Conservation (phyloP, 2,888 invertebrate genomes). For the Hetaerina titia region DNA sequence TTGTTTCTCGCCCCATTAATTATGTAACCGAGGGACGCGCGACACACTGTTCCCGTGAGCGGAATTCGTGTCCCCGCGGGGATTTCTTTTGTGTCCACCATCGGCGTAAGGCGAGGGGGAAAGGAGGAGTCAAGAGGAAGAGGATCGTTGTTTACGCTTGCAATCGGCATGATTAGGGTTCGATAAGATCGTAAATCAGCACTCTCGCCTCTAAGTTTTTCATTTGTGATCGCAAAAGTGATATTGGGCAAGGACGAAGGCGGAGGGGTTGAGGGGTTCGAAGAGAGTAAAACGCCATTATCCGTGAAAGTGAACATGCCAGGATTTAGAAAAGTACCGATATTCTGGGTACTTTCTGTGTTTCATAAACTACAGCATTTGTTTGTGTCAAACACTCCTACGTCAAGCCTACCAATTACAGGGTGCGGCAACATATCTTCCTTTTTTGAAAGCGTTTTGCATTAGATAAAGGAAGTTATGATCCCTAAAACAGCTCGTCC, state of each 20-base stretch:
- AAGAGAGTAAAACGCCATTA: too few relatives aligned
- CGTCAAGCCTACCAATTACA: too few relatives aligned
- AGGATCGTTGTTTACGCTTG: neutral
- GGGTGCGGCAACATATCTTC: too few relatives aligned
- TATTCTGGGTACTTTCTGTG: too few relatives aligned
- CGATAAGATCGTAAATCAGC: neutral
- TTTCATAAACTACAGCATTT: too few relatives aligned
- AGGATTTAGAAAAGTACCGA: too few relatives aligned
- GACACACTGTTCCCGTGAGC: neutral
- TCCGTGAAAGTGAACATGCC: too few relatives aligned
- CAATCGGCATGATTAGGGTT: neutral
- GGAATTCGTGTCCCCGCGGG: neutral
- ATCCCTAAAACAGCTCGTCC: too few relatives aligned
- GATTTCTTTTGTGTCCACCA: neutral
- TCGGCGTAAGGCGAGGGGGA: neutral
- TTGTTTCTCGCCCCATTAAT: neutral
- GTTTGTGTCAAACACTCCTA: too few relatives aligned
- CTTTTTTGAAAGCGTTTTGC: too few relatives aligned
- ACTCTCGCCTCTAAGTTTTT: neutral
- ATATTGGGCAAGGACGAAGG: neutral
- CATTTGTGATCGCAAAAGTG: neutral
- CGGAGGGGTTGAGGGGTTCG: neutral
- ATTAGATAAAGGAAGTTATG: too few relatives aligned
- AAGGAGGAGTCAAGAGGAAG: neutral
- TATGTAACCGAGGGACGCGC: constrained; percentile 4